Conservation (phyloP, 2,113 vertebrate species). For the Phaethon lepturus region DNA sequence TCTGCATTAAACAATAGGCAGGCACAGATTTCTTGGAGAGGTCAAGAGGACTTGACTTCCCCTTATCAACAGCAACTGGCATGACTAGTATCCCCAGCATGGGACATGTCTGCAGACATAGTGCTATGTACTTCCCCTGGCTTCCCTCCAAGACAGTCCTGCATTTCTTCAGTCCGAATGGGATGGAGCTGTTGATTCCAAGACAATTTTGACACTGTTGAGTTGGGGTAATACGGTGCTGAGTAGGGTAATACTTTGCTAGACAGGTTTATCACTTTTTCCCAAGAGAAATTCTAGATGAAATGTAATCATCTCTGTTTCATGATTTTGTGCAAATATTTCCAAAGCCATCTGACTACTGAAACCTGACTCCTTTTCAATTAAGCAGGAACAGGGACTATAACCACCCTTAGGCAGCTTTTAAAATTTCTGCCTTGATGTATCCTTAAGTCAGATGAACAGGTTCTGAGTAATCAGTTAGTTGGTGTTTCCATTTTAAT, state of each 20-base stretch:
- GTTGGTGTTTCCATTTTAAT: neutral
- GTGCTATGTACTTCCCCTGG: neutral
- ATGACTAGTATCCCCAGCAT: rapidly evolving
- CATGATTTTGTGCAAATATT: neutral
- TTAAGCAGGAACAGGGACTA: neutral
- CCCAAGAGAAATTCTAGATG: neutral
- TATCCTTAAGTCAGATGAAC: neutral
- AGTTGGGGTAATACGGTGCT: neutral
- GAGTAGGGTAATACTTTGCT: neutral
- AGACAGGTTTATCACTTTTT: neutral
- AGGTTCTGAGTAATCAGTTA: neutral
- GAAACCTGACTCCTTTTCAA: neutral
- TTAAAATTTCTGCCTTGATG: neutral
- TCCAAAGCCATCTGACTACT: neutral
- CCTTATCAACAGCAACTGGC: neutral
- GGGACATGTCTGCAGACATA: neutral
- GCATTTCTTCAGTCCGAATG: neutral
- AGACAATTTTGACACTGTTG: neutral
- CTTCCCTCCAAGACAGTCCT: neutral
- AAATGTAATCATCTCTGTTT: neutral
- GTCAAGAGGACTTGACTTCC: neutral
- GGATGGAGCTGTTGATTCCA: neutral
- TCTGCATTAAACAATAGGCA: neutral
- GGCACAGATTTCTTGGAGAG: neutral
- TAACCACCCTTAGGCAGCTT: neutral